Percentiles rank a stretch among this genome's conserved stretches.
These are phyloP conservation scores for Pseudochaenichthys georgianus DNA, from an alignment of 2,797 vertebrate species.

Conservation along the genomic window DNA sequence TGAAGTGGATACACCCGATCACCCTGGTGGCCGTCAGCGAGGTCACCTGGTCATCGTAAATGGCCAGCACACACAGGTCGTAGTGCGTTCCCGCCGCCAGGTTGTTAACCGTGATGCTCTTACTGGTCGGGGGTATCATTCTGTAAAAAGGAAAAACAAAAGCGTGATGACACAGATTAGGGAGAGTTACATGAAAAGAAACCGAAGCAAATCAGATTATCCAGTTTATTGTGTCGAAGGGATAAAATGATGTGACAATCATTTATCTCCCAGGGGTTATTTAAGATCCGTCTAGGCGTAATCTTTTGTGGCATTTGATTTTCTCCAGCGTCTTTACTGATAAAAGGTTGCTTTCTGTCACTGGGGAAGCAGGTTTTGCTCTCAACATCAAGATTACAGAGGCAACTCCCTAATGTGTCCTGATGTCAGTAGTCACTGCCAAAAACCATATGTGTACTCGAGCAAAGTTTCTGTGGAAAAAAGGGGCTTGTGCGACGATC, in stretches of 20 bases:
- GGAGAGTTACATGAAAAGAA: slow-evolving; percentile 58
- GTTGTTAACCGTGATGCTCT: slow-evolving; percentile 97
- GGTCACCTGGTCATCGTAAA: slow-evolving; percentile 97
- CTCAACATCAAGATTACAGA: slow-evolving; percentile 33
- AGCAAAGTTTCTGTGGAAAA: slow-evolving; percentile 43
- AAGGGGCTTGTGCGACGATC: slow-evolving; percentile 18
- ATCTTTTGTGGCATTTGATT: slow-evolving; percentile 70
- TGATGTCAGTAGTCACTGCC: not conserved
- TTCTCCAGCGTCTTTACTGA: slow-evolving; percentile 42
- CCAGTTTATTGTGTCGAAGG: slow-evolving; percentile 64
- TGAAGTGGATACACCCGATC: slow-evolving; percentile 95
- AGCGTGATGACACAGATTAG: slow-evolving; percentile 42
- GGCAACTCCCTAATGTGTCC: slow-evolving; percentile 26
- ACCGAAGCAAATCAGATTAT: slow-evolving; percentile 69
- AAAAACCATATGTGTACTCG: slow-evolving; percentile 40
- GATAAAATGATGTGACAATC: slow-evolving; percentile 69
- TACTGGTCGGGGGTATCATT: slow-evolving; percentile 98
- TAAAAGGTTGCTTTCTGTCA: slow-evolving; percentile 50
- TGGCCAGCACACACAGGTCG: slow-evolving; percentile 96
- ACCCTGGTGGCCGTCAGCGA: slow-evolving; percentile 95
- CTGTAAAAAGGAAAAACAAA: slow-evolving; percentile 70
- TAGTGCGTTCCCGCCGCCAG: slow-evolving; percentile 94
- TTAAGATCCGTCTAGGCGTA: slow-evolving; percentile 58
- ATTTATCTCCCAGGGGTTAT: slow-evolving; percentile 63
- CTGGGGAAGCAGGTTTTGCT: slow-evolving; percentile 37